Evolutionary conservation across 1,140 invertebrate species (phyloP), one percentile per base, ranked within the genome.

Genomic region (Elysia chlorotica): DNA sequence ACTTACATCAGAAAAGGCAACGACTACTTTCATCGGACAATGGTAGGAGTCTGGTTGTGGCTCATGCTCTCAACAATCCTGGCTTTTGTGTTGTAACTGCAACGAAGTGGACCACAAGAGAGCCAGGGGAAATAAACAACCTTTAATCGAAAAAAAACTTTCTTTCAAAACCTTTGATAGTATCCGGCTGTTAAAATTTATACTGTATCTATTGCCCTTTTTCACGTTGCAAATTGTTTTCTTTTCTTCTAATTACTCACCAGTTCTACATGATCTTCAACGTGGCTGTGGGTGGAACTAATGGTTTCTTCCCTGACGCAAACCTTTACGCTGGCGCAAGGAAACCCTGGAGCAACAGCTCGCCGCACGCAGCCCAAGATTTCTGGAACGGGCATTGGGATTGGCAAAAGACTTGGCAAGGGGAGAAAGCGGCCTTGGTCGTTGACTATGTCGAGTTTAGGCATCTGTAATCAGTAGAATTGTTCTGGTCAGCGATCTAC

Each of bases 281-380:
- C 2, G 79, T 94, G 25, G 92, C 91, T 28, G 92, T 92, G 23
- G 93, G 93, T 63, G 93, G 93, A 23, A 90, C 90, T n/a, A 79
- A 71, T n/a, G 75, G 77, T 1, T 90, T 90, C 78, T 94, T 95
- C 86, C 89, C 91, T 5, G 93, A 95, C 74, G 80, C 74, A 69
- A 75, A 62, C 62, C 59, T 71, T 57, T 78, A 80, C 54, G 38
- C 59, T 4, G 68, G 74, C 23, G 28, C 38, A 21, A 75, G 82
- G 2, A 94, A 94, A 80, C 93, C 93, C 0, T 95, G 93, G 93
- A 83, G 74, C 0, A 93, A 94, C 76, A 78, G 82, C 1, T 78
- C 74, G 0, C 71, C 75, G 6, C 86, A 77, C 2, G 88, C 88
- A 68, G 85, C 88, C 78, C 65, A 85, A 5, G 83, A 88, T 10